Evolutionary conservation across 2,888 invertebrate genomes (phyloP).

Genomic region (Lingula anatina): DNA sequence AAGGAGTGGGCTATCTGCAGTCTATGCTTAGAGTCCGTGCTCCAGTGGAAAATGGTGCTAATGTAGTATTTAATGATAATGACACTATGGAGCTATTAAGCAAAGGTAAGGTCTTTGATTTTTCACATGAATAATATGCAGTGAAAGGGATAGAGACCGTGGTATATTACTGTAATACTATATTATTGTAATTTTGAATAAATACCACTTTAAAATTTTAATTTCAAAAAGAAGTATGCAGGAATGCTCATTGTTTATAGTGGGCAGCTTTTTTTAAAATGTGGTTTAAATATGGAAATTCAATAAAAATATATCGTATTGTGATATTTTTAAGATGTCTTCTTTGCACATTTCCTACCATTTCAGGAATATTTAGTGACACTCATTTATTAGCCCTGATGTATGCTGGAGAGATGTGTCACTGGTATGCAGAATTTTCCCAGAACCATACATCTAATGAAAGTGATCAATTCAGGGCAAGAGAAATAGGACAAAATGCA

Average conservation of each 20-base stretch:
- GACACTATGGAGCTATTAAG: slow-evolving; percentile 14
- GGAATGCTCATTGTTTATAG: no score
- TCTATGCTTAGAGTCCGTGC: slow-evolving; percentile 11
- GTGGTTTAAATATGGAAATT: background rate
- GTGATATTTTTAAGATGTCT: background rate
- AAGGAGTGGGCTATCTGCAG: slow-evolving; percentile 14
- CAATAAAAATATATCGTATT: background rate
- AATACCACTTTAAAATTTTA: no score
- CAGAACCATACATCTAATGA: background rate
- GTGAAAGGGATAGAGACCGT: no score
- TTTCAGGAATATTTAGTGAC: slow-evolving; percentile 40
- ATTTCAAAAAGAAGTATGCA: no score
- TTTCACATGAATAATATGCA: no score
- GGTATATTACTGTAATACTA: no score
- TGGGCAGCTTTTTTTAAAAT: no score
- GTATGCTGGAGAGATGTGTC: slow-evolving; percentile 46
- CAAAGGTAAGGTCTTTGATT: slow-evolving; percentile 18
- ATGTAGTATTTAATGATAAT: slow-evolving; percentile 8
- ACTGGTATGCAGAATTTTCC: slow-evolving; percentile 21
- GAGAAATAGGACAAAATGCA: slow-evolving; percentile 14
- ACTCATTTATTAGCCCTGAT: slow-evolving; percentile 43
- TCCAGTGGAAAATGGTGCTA: slow-evolving; percentile 3
- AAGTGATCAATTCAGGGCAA: no score
- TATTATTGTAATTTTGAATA: no score
- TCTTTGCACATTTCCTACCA: no score